Base-by-base conservation (phyloP, 2,888 invertebrate genomes). In the Copidosoma aretas region DNA sequence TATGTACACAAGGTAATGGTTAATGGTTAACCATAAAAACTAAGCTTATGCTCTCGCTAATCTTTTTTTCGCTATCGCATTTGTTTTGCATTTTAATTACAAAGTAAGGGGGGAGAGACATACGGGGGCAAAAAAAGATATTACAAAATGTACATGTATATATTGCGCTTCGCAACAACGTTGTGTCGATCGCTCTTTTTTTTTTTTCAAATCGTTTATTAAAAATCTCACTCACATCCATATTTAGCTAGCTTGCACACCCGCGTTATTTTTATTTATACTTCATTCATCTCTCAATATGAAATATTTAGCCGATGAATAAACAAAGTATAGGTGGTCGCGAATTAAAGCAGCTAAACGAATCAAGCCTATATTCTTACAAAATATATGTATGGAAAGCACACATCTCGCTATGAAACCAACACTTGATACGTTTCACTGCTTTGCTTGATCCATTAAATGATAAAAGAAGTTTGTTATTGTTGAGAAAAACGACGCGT, bases 81-180 rank as follows among this genome's bases (percentile, higher is more conserved):
- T 75, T 73, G 73, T 76, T 77, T 74, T 75, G 72, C 70, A 68
- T 76, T 46, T 46, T 75, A 82, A 82, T 83, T 82, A 83, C 81
- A 83, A 32, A 32, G 3, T 32, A 32, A 32, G 32, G 32, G 32
- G 32, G 32, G 32, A 8, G 32, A 32, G 32, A 32, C 32, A 32
- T 32, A 32, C 32, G 32, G n/a, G n/a, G n/a, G n/a, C 8, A 32
- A 32, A 75, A 76, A 75, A 73, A 74, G 80, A 81, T 81, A 80
- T 80, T 82, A 82, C 81, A 82, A 82, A 82, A 82, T 82, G 78
- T 82, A 82, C 82, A 82, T 75, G 75, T 78, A 77, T 8, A 32
- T 8, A 75, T 76, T 77, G 74, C 70, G 74, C 59, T 65, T 71
- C 56, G 71, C 63, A 68, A 68, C 66, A 68, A 67, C 57, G 64